These are phyloP conservation scores for Microplitis demolitor DNA, from an alignment of 1,140 invertebrate genomes.

Conservation along the genomic window DNA sequence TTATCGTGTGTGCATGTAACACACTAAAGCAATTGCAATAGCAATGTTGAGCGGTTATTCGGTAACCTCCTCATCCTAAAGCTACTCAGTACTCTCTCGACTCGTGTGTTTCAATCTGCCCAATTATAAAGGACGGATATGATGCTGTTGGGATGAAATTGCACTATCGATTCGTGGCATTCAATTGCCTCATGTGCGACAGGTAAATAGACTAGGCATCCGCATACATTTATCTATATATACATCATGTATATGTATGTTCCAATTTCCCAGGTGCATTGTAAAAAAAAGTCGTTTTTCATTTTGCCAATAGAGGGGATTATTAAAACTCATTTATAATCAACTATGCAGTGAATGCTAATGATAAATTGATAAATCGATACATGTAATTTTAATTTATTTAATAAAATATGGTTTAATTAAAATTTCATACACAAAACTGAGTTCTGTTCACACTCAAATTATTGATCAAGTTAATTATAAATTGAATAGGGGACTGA, in stretches of 20 bases:
- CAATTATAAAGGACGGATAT: conserved; percentile 20
- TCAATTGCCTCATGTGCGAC: conserved; percentile 8
- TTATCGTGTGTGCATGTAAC: background rate
- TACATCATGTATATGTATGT: background rate
- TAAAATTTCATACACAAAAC: no score
- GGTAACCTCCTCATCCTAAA: background rate
- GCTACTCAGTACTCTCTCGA: background rate
- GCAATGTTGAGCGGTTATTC: background rate
- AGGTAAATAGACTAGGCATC: conserved; percentile 1
- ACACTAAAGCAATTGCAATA: conserved; percentile 5
- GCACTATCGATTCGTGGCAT: conserved; percentile 9
- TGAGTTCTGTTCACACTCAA: no score
- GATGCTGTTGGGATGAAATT: conserved; percentile 12
- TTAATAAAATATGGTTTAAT: no score
- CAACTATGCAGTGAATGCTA: no score
- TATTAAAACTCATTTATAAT: no score
- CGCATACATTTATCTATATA: background rate
- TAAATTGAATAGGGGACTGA: no score
- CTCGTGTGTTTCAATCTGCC: conserved; percentile 15
- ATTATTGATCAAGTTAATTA: no score
- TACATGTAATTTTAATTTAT: no score
- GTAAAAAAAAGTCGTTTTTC: no score
- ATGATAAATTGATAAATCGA: no score
- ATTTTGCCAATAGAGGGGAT: no score
- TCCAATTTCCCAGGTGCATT: no score